phyloP scores from a whole-genome alignment of 2,113 vertebrate species.

The Otocyon megalotis region DNA sequence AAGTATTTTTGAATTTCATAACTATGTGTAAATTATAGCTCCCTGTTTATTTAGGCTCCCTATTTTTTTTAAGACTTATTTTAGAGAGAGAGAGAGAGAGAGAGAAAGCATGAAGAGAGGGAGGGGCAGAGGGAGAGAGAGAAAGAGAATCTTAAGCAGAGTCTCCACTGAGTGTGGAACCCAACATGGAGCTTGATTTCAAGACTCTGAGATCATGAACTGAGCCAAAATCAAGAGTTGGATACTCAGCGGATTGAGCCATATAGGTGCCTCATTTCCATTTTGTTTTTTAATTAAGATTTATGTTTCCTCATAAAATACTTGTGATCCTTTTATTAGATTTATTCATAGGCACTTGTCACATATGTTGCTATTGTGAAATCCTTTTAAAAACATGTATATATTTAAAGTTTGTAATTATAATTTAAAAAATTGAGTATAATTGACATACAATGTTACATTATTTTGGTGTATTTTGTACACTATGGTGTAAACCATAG shows the following conservation, averaged over 20 bases:
- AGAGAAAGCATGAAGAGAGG: not conserved
- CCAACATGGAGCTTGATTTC: not conserved
- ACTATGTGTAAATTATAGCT: not conserved
- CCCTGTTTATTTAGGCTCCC: not conserved
- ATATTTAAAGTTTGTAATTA: not conserved
- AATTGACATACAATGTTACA: not conserved
- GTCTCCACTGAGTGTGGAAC: not conserved
- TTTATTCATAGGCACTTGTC: not conserved
- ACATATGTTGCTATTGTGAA: not conserved
- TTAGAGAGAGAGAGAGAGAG: not conserved
- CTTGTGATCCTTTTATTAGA: not conserved
- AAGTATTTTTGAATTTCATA: constrained; percentile 8
- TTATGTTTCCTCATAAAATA: not conserved
- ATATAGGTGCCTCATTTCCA: not conserved
- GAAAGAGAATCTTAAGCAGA: not conserved
- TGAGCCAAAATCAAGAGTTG: not conserved
- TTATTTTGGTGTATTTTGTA: not conserved
- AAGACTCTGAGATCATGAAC: not conserved
- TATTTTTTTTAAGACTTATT: not conserved
- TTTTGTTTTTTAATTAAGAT: not conserved
- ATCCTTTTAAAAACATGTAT: not conserved
- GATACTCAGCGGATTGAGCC: too few species aligned
- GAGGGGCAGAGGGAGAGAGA: not conserved
- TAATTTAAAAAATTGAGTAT: not conserved
- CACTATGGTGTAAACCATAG: not conserved